Percentiles rank a stretch among this genome's conserved stretches.
Evolutionary conservation across 2,888 invertebrate genomes (phyloP).

Genomic region (Lutraria lutraria): DNA sequence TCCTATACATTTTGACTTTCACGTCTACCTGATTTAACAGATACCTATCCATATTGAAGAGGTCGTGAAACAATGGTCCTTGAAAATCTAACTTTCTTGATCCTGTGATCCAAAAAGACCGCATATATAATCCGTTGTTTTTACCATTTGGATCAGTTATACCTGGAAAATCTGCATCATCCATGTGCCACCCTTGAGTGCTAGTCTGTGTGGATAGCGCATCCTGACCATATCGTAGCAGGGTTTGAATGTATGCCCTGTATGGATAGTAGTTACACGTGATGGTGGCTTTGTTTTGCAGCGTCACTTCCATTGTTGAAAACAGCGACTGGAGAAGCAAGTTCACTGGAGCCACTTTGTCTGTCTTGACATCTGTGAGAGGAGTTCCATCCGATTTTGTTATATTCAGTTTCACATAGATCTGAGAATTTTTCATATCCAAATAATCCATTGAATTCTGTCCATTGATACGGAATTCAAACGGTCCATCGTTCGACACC

Average conservation of each 20-base stretch:
- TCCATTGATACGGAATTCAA: constrained; percentile 65
- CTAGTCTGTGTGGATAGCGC: constrained; percentile 46
- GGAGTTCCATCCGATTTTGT: constrained; percentile 56
- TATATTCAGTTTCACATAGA: constrained; percentile 60
- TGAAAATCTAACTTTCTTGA: constrained; percentile 56
- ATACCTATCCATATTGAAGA: constrained; percentile 44
- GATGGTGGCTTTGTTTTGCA: constrained; percentile 57
- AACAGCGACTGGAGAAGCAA: constrained; percentile 61
- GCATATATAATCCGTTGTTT: constrained; percentile 49
- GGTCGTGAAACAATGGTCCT: constrained; percentile 58
- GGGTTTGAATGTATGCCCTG: constrained; percentile 57
- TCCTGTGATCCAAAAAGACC: constrained; percentile 23
- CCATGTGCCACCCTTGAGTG: constrained; percentile 52
- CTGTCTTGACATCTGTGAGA: constrained; percentile 36
- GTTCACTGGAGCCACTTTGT: constrained; percentile 61
- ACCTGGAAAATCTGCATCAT: constrained; percentile 45
- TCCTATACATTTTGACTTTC: constrained; percentile 61
- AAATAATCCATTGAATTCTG: constrained; percentile 66
- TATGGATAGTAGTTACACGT: constrained; percentile 62
- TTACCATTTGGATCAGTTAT: constrained; percentile 43
- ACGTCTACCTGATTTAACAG: constrained; percentile 65
- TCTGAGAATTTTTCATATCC: constrained; percentile 60
- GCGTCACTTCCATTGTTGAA: constrained; percentile 54
- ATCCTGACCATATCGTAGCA: constrained; percentile 52
- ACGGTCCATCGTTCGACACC: constrained; percentile 54